These are phyloP conservation scores for Ophioderma brevispina DNA, from an alignment of 35 echinoderm and acorn worm genomes.

Conservation along the genomic window DNA sequence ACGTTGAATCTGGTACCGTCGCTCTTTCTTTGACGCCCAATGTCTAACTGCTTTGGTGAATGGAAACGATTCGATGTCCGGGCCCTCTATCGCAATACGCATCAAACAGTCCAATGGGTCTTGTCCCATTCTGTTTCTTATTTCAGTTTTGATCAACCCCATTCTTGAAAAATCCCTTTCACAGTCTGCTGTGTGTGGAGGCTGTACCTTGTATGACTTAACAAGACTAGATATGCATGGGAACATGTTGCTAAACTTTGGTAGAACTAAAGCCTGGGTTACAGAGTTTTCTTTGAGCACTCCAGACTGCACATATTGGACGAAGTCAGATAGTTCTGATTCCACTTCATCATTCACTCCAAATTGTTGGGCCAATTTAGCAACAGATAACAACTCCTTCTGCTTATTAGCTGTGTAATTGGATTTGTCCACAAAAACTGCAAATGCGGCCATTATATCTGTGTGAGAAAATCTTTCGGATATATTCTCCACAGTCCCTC, in stretches of 20 bases:
- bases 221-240: not conserved
- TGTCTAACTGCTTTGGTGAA: constrained; percentile 29
- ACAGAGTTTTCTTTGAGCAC: not conserved
- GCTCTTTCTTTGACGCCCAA: constrained; percentile 60
- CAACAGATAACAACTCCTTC: not conserved
- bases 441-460: constrained; percentile 24
- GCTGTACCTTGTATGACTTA: constrained; percentile 33
- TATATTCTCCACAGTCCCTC: not conserved
- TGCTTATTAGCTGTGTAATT: constrained; percentile 24
- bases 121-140: constrained; percentile 43
- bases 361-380: not conserved
- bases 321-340: not conserved
- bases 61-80: too few relatives aligned
- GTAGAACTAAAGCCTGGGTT: not conserved
- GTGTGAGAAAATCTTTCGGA: not conserved
- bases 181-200: constrained; percentile 46
- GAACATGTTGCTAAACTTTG: not conserved
- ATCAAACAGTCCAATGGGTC: constrained; percentile 39
- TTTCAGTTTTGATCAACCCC: constrained; percentile 34
- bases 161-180: constrained; percentile 42
- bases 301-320: not conserved
- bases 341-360: not conserved
- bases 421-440: constrained; percentile 24
- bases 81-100: constrained; percentile 30
- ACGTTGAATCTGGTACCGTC: constrained; percentile 15